Percentiles rank a stretch among this genome's conserved stretches.
These are phyloP conservation scores for Pristionchus exspectatus DNA, from an alignment of 2,888 invertebrate species.

Conservation along the genomic window DNA sequence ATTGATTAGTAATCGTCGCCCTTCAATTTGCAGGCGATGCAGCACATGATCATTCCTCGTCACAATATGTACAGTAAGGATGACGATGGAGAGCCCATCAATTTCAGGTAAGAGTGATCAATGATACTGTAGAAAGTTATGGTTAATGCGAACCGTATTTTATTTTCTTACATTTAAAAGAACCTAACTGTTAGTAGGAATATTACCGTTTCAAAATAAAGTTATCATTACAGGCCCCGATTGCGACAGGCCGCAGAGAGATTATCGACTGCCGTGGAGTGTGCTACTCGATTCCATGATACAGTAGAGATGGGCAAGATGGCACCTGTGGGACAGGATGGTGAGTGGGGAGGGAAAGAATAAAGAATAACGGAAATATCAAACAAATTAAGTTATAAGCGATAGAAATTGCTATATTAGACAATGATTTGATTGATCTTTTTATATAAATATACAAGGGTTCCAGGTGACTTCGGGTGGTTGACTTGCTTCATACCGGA, in stretches of 20 bases:
- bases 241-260: constrained; percentile 18
- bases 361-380: too few species aligned
- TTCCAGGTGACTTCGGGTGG: constrained; percentile 66
- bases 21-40: neutral
- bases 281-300: neutral
- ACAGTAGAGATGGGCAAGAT: constrained; percentile 48
- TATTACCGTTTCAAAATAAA: too few species aligned
- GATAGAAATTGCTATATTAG: too few species aligned
- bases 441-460: neutral
- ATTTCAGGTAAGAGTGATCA: neutral
- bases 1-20: neutral
- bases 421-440: too few species aligned
- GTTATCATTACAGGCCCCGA: constrained; percentile 22
- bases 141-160: neutral
- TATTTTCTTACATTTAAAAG: neutral
- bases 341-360: constrained; percentile 7
- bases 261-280: neutral
- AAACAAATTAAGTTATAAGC: too few species aligned
- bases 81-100: neutral
- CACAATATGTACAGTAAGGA: neutral
- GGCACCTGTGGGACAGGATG: constrained; percentile 52
- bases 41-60: constrained; percentile 47
- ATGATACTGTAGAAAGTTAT: neutral
- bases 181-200: neutral
- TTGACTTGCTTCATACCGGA: constrained; percentile 93